Base-by-base conservation (phyloP, 2,113 vertebrate species). In the Lamprotornis superbus region DNA sequence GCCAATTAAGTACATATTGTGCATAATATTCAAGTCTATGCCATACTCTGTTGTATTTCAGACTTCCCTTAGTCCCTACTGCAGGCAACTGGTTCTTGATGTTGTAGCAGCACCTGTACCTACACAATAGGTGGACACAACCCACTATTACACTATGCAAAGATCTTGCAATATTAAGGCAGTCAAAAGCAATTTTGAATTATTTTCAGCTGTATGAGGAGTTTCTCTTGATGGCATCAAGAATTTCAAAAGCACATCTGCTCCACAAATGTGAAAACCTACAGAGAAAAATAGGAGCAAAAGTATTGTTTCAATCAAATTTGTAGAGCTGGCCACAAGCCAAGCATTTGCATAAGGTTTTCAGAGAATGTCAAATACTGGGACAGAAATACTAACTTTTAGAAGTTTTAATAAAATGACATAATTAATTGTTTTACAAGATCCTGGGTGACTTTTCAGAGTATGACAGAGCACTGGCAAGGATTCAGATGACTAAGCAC, bases 351-450 rank as follows among this genome's bases (percentile, higher is more conserved):
- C 93, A 68, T 44, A 63, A 96, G 83, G 57, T 70, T 95, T 96
- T 96, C 96, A 96, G 85, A 95, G 84, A 93, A 93, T 77, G 93
- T 94, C 97, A 95, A 96, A 95, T 4, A 77, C 75, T n/a, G 91
- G 92, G 92, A 96, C 69, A 96, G 67, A 88, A 96, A 95, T 79
- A 88, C 33, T 81, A 93, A 95, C 94, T 90, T 61, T 60, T 44
- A 28, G 74, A 95, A 94, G 87, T 94, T 97, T 97, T 94, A 97
- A 97, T 94, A 95, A 97, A 97, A 97, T 93, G 61, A 96, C 91
- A 96, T 81, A 84, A 86, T 95, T 94, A 94, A 95, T 94, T 94
- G 92, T 90, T 95, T 95, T 95, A 95, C 93, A 96, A 95, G 70
- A 75, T 90, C 61, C 80, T 95, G 85, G 94, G 93, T 91, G 92